Evolutionary conservation across 2,888 invertebrate genomes (phyloP).

Genomic region (Molanna angustata): DNA sequence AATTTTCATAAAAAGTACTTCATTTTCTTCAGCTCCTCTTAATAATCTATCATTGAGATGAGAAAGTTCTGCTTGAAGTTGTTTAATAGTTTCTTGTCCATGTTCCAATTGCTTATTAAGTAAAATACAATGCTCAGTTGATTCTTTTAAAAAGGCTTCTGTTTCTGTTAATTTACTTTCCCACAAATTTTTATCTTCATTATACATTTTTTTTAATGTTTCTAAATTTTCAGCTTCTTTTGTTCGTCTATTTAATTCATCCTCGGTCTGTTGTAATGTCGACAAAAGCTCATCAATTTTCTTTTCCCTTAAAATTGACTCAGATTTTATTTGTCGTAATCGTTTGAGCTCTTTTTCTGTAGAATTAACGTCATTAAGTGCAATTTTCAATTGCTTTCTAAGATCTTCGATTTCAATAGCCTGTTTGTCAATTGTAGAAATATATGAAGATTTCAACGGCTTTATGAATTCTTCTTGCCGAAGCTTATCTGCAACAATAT

Average conservation of each 20-base stretch:
- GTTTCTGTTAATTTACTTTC: slow-evolving; percentile 65
- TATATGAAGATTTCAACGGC: slow-evolving; percentile 53
- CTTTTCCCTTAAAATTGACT: slow-evolving; percentile 68
- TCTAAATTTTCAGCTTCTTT: slow-evolving; percentile 67
- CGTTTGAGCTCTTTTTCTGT: slow-evolving; percentile 73
- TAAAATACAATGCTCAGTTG: slow-evolving; percentile 62
- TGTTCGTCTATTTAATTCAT: slow-evolving; percentile 67
- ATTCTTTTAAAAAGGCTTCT: slow-evolving; percentile 65
- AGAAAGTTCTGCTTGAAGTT: slow-evolving; percentile 65
- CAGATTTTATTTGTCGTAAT: slow-evolving; percentile 66
- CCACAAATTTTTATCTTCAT: slow-evolving; percentile 65
- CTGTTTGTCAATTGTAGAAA: slow-evolving; percentile 61
- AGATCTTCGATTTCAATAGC: slow-evolving; percentile 67
- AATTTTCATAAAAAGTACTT: slow-evolving; percentile 66
- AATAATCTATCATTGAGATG: slow-evolving; percentile 65
- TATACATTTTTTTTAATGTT: slow-evolving; percentile 58
- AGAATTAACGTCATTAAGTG: slow-evolving; percentile 59
- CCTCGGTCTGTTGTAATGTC: slow-evolving; percentile 74
- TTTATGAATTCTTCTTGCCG: slow-evolving; percentile 39
- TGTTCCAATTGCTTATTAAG: slow-evolving; percentile 64
- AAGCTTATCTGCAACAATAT: slow-evolving; percentile 36
- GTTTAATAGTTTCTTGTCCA: slow-evolving; percentile 63
- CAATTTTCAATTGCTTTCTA: slow-evolving; percentile 64
- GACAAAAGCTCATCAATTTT: slow-evolving; percentile 75
- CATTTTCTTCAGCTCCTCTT: slow-evolving; percentile 75